Percentiles rank a stretch among this genome's conserved stretches.
phyloP scores from a whole-genome alignment of 2,888 invertebrate genomes.

The Tachina fera region DNA sequence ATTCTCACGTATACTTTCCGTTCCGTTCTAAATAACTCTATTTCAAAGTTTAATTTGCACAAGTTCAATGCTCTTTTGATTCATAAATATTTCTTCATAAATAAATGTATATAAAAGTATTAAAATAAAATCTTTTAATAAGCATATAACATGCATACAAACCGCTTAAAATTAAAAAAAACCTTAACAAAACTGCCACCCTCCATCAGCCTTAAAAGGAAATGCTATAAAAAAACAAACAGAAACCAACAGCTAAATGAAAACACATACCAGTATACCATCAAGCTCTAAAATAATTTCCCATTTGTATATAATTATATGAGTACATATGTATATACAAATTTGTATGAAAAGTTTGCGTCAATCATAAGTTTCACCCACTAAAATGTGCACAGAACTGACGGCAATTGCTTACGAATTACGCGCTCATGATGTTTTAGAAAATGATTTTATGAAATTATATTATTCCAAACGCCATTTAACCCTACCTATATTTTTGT shows the following conservation, averaged over 20 bases:
- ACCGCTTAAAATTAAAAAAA: constrained; percentile 16
- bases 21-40: constrained; percentile 31
- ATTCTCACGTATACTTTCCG: background rate
- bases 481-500: constrained; percentile 20
- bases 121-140: constrained; percentile 34
- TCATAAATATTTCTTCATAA: background rate
- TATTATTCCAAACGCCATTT: constrained; percentile 18
- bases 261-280: background rate
- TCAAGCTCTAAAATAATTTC: constrained; percentile 9
- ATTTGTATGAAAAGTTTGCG: constrained; percentile 15
- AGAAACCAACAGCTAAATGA: constrained; percentile 12
- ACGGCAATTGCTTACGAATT: constrained; percentile 46
- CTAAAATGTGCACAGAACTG: background rate
- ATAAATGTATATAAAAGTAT: constrained; percentile 26
- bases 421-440: constrained; percentile 39
- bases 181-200: constrained; percentile 15
- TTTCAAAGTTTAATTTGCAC: constrained; percentile 18
- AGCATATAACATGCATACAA: constrained; percentile 19
- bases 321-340: background rate
- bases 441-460: constrained; percentile 62
- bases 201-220: constrained; percentile 12
- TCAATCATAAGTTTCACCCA: constrained; percentile 38
- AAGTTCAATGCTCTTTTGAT: constrained; percentile 62
- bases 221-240: background rate
- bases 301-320: constrained; percentile 30